Base-by-base conservation (phyloP, 37 sponge, comb jelly and placozoan species). In the Aplysina aerophoba region DNA sequence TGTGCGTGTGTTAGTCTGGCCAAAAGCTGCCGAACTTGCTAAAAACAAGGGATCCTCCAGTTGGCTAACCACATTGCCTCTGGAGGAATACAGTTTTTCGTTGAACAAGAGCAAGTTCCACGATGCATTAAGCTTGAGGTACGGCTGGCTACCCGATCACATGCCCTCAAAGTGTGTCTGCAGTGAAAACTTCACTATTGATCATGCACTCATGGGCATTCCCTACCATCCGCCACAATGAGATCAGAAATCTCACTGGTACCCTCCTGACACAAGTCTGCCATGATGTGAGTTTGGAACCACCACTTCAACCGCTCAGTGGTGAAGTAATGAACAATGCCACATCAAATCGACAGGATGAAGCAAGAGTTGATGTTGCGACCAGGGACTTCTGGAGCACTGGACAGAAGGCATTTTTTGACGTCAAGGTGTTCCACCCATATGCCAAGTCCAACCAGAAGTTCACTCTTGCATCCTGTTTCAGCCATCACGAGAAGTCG, bases 351-450 rank as follows among this genome's bases (percentile, higher is more conserved):
- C 1, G 54, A n/a, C 61, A 84, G 4, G 59, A 53, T 0, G 59
- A 56, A 15, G 74, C 74, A 0, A 53, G 85, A 20, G 60, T 84
- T 0, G 85, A 72, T 24, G 58, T 86, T 15, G 33, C 28, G 16
- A 68, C 81, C 57, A 62, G 59, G 31, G 87, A 81, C 0, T 86
- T 86, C 62, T 86, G 87, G 87, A 33, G 37, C 5, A 30, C 20
- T 12, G 56, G 55, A 17, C 56, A 86, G 31, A 69, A 80, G 24
- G 81, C 87, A 79, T 86, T 86, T 68, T 86, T 86, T 53, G 86
- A 86, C 63, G 86, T 86, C 1, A 77, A 67, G 79, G 40, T 73
- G 27, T 86, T 86, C 35, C 31, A 86, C 81, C 87, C 87, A 33
- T 73, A 66, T 33, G 65, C 82, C n/a, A 37, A 65, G 19, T 41